Percentiles rank a stretch among this genome's conserved stretches.
Evolutionary conservation across 1,140 invertebrate species (phyloP).

Genomic region (Aethina tumida): DNA sequence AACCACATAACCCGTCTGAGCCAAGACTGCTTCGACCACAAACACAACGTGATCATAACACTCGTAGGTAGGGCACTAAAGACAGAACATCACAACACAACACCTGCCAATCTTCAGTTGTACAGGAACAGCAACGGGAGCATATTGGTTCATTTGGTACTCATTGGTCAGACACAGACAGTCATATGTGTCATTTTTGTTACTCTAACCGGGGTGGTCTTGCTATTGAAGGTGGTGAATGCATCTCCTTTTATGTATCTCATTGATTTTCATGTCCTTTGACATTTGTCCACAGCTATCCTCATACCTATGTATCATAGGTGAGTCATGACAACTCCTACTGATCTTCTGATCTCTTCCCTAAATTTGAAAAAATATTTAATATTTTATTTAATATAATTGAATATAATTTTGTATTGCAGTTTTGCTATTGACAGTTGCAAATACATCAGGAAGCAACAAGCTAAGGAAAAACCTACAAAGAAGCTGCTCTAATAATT

Average conservation of each 20-base stretch:
- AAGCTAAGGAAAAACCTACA: conserved; percentile 14
- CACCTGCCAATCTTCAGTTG: no score
- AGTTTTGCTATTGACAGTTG: conserved; percentile 50
- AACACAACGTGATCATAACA: conserved; percentile 89
- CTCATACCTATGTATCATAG: conserved; percentile 76
- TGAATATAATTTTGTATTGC: conserved; percentile 23
- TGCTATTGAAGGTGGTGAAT: conserved; percentile 84
- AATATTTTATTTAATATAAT: conserved; percentile 6
- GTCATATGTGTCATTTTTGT: conserved; percentile 59
- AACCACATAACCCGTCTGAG: conserved; percentile 75
- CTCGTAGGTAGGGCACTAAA: conserved; percentile 72
- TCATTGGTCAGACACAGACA: conserved; percentile 47
- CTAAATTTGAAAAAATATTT: conserved; percentile 1
- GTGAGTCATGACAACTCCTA: conserved; percentile 40
- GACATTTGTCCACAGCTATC: conserved; percentile 83
- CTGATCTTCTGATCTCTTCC: background rate
- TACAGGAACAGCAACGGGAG: conserved; percentile 61
- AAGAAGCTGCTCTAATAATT: no score
- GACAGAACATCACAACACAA: no score
- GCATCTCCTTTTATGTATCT: conserved; percentile 77
- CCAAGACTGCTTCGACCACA: conserved; percentile 78
- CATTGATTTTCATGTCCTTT: conserved; percentile 91
- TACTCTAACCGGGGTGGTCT: conserved; percentile 53
- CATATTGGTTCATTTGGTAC: conserved; percentile 71
- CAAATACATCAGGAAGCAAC: conserved; percentile 38